These are phyloP conservation scores for Candoia aspera DNA, from an alignment of 2,113 vertebrate genomes.

Conservation along the genomic window DNA sequence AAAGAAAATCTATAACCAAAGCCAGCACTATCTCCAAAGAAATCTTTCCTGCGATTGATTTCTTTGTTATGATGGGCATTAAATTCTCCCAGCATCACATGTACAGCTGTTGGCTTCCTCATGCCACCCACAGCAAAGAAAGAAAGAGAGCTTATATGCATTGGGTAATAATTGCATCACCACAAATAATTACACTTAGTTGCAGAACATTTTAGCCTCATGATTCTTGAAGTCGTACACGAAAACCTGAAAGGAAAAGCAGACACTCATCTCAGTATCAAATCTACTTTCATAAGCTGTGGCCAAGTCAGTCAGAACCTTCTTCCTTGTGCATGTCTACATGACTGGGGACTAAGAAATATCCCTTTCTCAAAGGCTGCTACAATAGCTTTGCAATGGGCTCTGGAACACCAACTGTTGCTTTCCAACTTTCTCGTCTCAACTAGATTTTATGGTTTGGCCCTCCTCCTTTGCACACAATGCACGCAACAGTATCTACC, in stretches of 20 bases:
- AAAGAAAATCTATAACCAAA: slow-evolving; percentile 57
- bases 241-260: slow-evolving; percentile 32
- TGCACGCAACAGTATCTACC: slow-evolving; percentile 57
- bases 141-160: slow-evolving; percentile 12
- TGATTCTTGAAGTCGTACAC: slow-evolving; percentile 31
- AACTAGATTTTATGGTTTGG: slow-evolving; percentile 44
- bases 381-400: slow-evolving; percentile 68
- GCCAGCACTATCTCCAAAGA: slow-evolving; percentile 33
- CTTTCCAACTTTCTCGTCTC: slow-evolving; percentile 54
- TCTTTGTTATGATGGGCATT: slow-evolving; percentile 44
- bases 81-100: slow-evolving; percentile 38
- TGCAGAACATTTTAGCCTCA: slow-evolving; percentile 6
- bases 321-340: slow-evolving; percentile 41
- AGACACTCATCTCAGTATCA: slow-evolving; percentile 46
- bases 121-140: slow-evolving; percentile 39
- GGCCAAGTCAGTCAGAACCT: slow-evolving; percentile 52
- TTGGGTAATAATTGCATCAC: slow-evolving; percentile 29
- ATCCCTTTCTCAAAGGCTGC: slow-evolving; percentile 49
- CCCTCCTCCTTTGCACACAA: background rate
- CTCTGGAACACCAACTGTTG: slow-evolving; percentile 44
- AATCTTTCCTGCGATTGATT: slow-evolving; percentile 37
- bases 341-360: slow-evolving; percentile 38
- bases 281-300: slow-evolving; percentile 47
- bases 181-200: slow-evolving; percentile 41
- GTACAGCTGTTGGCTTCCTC: slow-evolving; percentile 36